Conservation (phyloP, 1,140 invertebrate species). For the Zophobas morio region DNA sequence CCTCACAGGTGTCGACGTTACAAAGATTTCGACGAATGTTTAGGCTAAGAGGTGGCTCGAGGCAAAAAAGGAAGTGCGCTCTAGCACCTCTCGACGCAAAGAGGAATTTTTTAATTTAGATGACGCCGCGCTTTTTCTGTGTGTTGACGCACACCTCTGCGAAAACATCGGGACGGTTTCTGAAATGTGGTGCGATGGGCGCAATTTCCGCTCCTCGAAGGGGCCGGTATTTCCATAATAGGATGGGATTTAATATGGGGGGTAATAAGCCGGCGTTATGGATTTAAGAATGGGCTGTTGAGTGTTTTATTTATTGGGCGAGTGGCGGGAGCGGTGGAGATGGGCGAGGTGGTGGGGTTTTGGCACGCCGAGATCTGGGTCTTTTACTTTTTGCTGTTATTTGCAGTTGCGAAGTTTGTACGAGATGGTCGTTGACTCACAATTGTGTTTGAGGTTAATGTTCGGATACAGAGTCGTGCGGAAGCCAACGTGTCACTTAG, state of each 20-base stretch:
- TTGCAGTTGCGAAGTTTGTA: too few relatives aligned
- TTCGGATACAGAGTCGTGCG: too few relatives aligned
- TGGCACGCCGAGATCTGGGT: neutral
- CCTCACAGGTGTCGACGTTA: neutral
- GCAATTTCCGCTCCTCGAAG: neutral
- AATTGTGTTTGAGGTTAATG: too few relatives aligned
- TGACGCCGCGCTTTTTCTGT: neutral
- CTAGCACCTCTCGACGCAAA: neutral
- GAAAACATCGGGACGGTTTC: too few relatives aligned
- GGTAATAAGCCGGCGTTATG: neutral
- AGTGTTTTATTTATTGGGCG: conserved; percentile 7
- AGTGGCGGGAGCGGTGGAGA: too few relatives aligned
- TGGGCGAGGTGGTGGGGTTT: neutral
- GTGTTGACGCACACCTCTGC: neutral
- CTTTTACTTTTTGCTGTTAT: too few relatives aligned
- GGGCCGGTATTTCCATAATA: neutral
- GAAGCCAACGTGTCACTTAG: too few relatives aligned
- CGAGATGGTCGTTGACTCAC: too few relatives aligned
- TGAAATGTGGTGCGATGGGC: neutral
- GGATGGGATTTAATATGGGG: neutral
- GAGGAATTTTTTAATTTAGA: conserved; percentile 13
- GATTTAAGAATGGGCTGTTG: conserved; percentile 13
- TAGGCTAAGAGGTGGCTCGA: neutral
- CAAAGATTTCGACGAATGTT: conserved; percentile 9
- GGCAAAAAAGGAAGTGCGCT: neutral